phyloP scores from a whole-genome alignment of 2,888 invertebrate genomes.

The Julus scanicus region DNA sequence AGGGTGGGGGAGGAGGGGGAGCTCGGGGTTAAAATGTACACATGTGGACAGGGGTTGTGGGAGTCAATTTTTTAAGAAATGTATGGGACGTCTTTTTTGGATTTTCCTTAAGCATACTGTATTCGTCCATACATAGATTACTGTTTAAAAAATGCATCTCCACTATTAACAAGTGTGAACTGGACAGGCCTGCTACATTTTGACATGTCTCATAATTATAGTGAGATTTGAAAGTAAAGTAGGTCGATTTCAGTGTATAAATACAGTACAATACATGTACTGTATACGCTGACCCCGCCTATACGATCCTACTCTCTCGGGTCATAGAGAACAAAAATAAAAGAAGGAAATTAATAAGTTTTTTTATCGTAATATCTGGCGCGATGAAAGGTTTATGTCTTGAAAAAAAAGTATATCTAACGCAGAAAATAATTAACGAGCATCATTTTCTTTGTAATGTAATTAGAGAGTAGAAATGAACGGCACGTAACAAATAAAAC shows the following conservation, averaged over 20 bases:
- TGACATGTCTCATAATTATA: constrained; percentile 14
- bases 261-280: no score
- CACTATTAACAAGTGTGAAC: no score
- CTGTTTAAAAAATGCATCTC: no score
- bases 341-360: not conserved
- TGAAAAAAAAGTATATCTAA: not conserved
- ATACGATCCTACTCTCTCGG: not conserved
- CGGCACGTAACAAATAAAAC: constrained; percentile 35
- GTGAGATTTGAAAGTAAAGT: constrained; percentile 17
- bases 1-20: no score
- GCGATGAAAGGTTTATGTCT: constrained; percentile 42
- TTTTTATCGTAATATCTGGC: not conserved
- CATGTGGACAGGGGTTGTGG: no score
- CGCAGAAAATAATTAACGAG: constrained; percentile 42
- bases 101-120: no score
- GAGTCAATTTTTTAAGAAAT: no score
- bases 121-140: no score
- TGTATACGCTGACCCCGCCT: not conserved
- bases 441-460: constrained; percentile 27
- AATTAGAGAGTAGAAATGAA: constrained; percentile 42
- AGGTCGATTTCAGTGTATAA: not conserved
- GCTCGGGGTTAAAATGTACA: no score
- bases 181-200: not conserved
- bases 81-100: no score
- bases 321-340: not conserved